Conservation (phyloP, 2,113 vertebrate genomes). For the Erythrocebus patas region DNA sequence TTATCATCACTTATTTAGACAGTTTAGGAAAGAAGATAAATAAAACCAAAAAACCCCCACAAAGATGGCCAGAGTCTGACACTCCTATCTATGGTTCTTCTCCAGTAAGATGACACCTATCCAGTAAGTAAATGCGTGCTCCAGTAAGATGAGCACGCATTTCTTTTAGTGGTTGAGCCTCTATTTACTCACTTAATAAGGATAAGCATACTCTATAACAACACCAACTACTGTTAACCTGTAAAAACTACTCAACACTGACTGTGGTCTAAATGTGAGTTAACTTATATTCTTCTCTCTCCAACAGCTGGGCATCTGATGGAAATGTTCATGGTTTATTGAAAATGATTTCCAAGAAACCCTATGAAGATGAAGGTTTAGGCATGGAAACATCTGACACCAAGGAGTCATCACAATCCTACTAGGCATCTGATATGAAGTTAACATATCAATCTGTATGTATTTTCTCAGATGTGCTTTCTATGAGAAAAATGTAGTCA, state of each 20-base stretch:
- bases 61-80: background rate
- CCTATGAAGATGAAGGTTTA: background rate
- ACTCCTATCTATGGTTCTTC: background rate
- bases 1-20: background rate
- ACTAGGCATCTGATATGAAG: background rate
- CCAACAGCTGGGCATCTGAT: background rate
- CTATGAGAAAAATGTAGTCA: background rate
- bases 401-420: background rate
- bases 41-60: background rate
- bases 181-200: background rate
- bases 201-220: background rate
- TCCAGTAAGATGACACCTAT: background rate
- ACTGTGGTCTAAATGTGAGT: background rate
- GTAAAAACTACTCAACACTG: background rate
- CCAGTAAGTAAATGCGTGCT: too few relatives aligned
- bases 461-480: background rate
- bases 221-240: background rate
- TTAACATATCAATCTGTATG: background rate
- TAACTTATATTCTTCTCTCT: background rate
- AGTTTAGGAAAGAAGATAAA: background rate
- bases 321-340: background rate
- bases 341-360: conserved; percentile 18
- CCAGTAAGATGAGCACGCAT: background rate
- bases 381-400: background rate
- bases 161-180: background rate